A percentile compares a stretch with the other conserved stretches of the same genome.
Evolutionary conservation across 2,113 vertebrate genomes (phyloP).

Genomic region (Peromyscus polionotus): DNA sequence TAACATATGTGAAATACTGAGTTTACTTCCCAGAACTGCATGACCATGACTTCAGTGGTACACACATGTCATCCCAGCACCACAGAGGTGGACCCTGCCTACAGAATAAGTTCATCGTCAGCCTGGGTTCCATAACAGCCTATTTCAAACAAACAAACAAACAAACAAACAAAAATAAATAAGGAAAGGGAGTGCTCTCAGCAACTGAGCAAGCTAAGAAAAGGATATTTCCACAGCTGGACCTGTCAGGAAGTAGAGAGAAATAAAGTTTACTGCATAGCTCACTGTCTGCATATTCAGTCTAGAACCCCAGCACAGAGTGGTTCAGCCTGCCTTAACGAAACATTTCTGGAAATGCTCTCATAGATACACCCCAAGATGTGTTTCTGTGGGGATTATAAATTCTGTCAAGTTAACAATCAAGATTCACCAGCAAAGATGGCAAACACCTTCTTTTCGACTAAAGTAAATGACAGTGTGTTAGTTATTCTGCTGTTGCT

Average conservation of each 20-base stretch:
- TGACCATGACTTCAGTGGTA: not conserved
- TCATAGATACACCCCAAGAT: not conserved
- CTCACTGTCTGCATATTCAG: not conserved
- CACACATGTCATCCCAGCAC: not conserved
- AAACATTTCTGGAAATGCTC: not conserved
- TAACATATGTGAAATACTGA: not conserved
- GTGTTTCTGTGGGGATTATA: not conserved
- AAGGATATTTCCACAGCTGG: not conserved
- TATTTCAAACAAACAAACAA: not conserved
- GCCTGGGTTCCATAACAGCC: not conserved
- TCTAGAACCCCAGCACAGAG: not conserved
- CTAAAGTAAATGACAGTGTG: not conserved
- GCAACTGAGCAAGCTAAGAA: not conserved
- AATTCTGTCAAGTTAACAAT: not conserved
- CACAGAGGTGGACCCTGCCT: not conserved
- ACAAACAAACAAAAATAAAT: not conserved
- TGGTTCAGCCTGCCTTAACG: not conserved
- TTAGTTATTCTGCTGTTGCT: not conserved
- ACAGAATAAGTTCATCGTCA: not conserved
- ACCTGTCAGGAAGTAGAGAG: not conserved
- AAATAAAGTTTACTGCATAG: too few species aligned
- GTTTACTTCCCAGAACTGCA: not conserved
- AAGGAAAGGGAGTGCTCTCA: not conserved
- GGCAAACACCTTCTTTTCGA: not conserved
- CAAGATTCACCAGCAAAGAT: not conserved